Evolutionary conservation across 35 echinoderm and acorn worm genomes (phyloP).

Genomic region (Acanthaster planci): DNA sequence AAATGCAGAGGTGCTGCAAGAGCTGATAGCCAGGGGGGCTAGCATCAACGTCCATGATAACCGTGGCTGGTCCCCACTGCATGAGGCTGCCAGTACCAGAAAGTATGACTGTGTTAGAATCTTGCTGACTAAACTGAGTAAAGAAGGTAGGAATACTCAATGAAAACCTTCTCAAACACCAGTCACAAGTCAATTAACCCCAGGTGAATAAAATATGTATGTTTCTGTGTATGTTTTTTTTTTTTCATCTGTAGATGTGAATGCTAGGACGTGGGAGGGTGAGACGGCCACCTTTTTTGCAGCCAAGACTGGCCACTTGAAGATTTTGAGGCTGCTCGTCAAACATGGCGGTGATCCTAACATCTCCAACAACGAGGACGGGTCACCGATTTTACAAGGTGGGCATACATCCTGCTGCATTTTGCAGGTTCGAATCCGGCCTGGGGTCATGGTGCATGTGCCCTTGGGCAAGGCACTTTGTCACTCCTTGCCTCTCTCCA

Average conservation of each 20-base stretch:
- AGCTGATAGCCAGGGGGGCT: conserved; percentile 57
- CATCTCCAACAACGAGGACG: conserved; percentile 64
- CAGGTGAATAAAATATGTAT: no score
- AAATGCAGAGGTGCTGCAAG: conserved; percentile 32
- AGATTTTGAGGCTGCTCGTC: conserved; percentile 56
- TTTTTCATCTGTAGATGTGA: conserved; percentile 48
- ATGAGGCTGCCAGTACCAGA: conserved; percentile 84
- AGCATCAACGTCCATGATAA: conserved; percentile 72
- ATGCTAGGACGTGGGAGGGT: conserved; percentile 57
- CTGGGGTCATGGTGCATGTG: no score
- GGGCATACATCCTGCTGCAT: no score
- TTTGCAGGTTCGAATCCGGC: no score
- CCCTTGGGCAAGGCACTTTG: no score
- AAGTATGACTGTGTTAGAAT: conserved; percentile 69
- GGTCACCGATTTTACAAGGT: conserved; percentile 73
- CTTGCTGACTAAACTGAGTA: conserved; percentile 60
- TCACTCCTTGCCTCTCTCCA: no score
- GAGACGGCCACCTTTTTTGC: conserved; percentile 77
- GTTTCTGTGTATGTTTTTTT: no score
- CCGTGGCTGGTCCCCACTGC: conserved; percentile 88
- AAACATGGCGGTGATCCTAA: conserved; percentile 66
- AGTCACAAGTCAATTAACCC: not conserved
- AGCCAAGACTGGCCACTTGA: conserved; percentile 59
- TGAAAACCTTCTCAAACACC: not conserved
- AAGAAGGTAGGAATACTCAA: conserved; percentile 60